Conservation (phyloP, 2,888 invertebrate genomes). For the Drosophila gaucha region DNA sequence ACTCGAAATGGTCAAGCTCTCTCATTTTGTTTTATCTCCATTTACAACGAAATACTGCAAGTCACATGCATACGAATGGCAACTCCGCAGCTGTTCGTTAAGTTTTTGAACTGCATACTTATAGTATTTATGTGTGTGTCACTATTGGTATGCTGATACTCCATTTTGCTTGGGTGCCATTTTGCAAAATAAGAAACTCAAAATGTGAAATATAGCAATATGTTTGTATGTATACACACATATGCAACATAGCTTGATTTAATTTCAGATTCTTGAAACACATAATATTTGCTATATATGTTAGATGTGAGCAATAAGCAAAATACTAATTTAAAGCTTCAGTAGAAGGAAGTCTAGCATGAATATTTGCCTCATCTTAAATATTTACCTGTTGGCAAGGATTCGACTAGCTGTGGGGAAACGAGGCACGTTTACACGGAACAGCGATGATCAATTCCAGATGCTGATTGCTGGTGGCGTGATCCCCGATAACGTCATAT, state of each 20-base stretch:
- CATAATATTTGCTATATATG: background rate
- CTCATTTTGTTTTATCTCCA: background rate
- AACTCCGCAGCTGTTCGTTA: background rate
- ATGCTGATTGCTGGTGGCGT: constrained; percentile 59
- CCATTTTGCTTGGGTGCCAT: background rate
- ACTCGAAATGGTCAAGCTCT: background rate
- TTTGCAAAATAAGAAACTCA: background rate
- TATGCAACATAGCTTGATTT: no score
- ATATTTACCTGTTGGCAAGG: constrained; percentile 3
- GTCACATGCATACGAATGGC: background rate
- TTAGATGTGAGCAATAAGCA: constrained; percentile 16
- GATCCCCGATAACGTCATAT: constrained; percentile 12
- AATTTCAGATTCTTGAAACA: background rate
- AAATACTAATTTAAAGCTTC: constrained; percentile 11
- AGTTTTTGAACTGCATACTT: background rate
- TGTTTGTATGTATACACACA: no score
- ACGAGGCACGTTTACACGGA: constrained; percentile 31
- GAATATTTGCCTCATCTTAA: background rate
- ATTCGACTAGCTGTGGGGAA: constrained; percentile 1
- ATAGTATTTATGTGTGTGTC: background rate
- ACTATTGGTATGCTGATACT: background rate
- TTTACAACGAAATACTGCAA: background rate
- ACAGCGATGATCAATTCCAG: constrained; percentile 52
- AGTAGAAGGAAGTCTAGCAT: constrained; percentile 19
- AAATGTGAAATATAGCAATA: background rate